Percentiles rank a stretch among this genome's conserved stretches.
Evolutionary conservation across 92 coral and sea anemone genomes (phyloP).

Genomic region (Plumapathes pennacea): DNA sequence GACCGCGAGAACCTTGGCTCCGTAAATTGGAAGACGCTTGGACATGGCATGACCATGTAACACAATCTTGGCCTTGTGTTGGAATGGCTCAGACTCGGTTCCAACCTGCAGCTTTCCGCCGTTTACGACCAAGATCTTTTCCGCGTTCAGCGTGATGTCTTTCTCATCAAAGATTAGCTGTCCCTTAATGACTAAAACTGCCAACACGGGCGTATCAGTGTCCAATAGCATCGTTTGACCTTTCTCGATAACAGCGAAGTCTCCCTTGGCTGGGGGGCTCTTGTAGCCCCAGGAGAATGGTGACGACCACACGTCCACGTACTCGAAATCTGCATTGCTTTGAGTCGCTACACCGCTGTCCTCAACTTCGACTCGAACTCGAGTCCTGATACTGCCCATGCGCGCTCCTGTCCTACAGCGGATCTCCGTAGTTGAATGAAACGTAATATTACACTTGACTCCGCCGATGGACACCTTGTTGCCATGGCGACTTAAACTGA

Average conservation of each 20-base stretch:
- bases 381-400: slow-evolving; percentile 51
- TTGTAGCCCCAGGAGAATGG: slow-evolving; percentile 82
- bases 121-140: slow-evolving; percentile 76
- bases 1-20: slow-evolving; percentile 85
- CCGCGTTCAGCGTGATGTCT: slow-evolving; percentile 72
- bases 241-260: slow-evolving; percentile 55
- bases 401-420: slow-evolving; percentile 78
- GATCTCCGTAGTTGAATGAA: slow-evolving; percentile 53
- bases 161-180: slow-evolving; percentile 82
- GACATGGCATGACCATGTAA: slow-evolving; percentile 69
- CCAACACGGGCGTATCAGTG: slow-evolving; percentile 61
- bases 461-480: slow-evolving; percentile 78
- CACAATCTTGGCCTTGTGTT: slow-evolving; percentile 82
- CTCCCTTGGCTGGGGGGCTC: slow-evolving; percentile 77
- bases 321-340: slow-evolving; percentile 74
- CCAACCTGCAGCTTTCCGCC: slow-evolving; percentile 87
- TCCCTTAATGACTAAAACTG: slow-evolving; percentile 75
- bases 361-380: slow-evolving; percentile 75
- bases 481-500: slow-evolving; percentile 40
- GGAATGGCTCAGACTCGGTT: slow-evolving; percentile 68
- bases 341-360: slow-evolving; percentile 71
- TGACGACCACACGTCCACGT: slow-evolving; percentile 91
- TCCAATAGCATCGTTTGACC: slow-evolving; percentile 87
- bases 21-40: slow-evolving; percentile 77
- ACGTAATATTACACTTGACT: slow-evolving; percentile 59